Evolutionary conservation across 2,888 invertebrate genomes (phyloP).

Genomic region (Oeneis ivallda): DNA sequence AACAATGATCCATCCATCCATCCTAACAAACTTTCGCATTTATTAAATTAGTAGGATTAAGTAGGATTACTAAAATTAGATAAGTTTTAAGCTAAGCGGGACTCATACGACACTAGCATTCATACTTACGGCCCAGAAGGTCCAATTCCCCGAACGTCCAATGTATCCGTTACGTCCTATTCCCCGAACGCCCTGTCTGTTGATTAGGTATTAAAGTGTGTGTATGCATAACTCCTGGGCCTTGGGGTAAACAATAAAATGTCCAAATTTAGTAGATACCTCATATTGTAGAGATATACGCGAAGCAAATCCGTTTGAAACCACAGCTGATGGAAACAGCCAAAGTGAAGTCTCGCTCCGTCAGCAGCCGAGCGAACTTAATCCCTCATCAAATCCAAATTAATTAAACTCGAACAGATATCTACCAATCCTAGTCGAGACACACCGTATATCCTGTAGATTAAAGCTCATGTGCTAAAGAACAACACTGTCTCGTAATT

Average conservation of each 20-base stretch:
- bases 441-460: constrained; percentile 41
- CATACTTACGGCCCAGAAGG: too few relatives aligned
- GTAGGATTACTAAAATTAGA: too few relatives aligned
- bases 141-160: too few relatives aligned
- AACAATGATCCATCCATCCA: too few relatives aligned
- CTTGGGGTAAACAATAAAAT: constrained; percentile 36
- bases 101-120: too few relatives aligned
- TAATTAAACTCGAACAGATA: constrained; percentile 56
- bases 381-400: constrained; percentile 80
- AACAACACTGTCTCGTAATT: not conserved
- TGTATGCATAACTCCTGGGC: too few relatives aligned
- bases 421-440: constrained; percentile 57
- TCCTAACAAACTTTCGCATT: too few relatives aligned
- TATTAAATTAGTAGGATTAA: too few relatives aligned
- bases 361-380: constrained; percentile 72
- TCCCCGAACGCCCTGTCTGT: too few relatives aligned
- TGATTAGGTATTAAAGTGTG: too few relatives aligned
- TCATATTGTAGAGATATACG: constrained; percentile 65
- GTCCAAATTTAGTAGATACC: constrained; percentile 46
- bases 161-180: too few relatives aligned
- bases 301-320: constrained; percentile 72
- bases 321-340: constrained; percentile 59
- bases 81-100: too few relatives aligned
- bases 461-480: not conserved
- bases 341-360: constrained; percentile 68